phyloP scores from a whole-genome alignment of 2,888 invertebrate species.

The Capitulum mitella region DNA sequence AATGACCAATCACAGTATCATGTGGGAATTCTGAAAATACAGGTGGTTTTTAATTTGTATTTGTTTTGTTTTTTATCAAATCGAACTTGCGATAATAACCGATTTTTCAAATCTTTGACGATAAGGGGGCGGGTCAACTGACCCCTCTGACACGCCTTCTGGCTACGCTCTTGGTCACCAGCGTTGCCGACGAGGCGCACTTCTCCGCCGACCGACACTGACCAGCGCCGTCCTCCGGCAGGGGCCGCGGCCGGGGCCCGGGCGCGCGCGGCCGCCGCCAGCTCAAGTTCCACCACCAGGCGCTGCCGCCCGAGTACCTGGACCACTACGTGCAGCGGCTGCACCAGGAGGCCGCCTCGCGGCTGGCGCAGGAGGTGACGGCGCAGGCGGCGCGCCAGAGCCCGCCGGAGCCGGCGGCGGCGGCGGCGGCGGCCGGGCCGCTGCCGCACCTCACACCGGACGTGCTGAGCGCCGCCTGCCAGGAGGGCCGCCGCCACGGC shows the following conservation, averaged over 20 bases:
- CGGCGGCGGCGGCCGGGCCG: background rate
- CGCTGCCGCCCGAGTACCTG: conserved; percentile 66
- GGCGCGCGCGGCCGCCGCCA: conserved; percentile 52
- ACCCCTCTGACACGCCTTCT: too few relatives aligned
- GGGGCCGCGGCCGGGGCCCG: background rate
- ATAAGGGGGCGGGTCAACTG: too few relatives aligned
- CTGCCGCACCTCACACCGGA: conserved; percentile 22
- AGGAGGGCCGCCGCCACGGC: conserved; percentile 39
- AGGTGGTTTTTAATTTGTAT: too few relatives aligned
- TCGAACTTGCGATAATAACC: too few relatives aligned
- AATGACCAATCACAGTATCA: too few relatives aligned
- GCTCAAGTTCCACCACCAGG: conserved; percentile 71
- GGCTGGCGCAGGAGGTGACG: background rate
- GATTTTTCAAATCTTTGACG: too few relatives aligned
- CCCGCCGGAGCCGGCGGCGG: conserved; percentile 25
- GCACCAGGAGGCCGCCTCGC: conserved; percentile 36
- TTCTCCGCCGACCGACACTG: too few relatives aligned
- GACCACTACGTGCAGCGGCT: conserved; percentile 66
- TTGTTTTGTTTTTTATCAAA: too few relatives aligned
- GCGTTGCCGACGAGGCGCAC: too few relatives aligned
- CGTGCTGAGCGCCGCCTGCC: conserved; percentile 41
- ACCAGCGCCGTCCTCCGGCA: background rate
- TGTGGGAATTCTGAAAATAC: too few relatives aligned
- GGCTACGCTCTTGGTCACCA: too few relatives aligned
- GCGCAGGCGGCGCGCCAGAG: background rate